phyloP scores from a whole-genome alignment of 2,113 vertebrate species.

The Columbina picui region DNA sequence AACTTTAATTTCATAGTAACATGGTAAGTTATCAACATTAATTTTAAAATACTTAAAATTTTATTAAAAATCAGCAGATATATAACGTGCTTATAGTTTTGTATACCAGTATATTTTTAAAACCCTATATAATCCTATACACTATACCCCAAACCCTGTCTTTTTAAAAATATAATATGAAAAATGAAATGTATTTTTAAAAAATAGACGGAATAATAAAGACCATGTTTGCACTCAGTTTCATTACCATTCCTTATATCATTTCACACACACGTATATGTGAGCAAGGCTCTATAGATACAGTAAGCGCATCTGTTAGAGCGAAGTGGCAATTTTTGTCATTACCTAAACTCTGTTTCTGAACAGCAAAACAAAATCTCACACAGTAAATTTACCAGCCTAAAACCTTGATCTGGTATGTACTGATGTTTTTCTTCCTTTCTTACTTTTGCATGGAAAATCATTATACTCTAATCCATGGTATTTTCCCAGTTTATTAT shows the following conservation, averaged over 20 bases:
- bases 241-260: not conserved
- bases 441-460: not conserved
- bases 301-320: rapidly evolving
- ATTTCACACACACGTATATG: not conserved
- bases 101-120: not conserved
- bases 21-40: not conserved
- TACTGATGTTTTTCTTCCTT: not conserved
- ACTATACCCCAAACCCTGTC: rapidly evolving
- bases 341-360: not conserved
- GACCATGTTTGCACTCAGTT: not conserved
- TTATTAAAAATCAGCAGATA: not conserved
- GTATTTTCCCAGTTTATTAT: not conserved
- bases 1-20: not conserved
- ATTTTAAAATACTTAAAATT: not conserved
- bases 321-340: rapidly evolving
- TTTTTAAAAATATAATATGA: not conserved
- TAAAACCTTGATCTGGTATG: not conserved
- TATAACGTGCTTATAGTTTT: not conserved
- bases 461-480: not conserved
- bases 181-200: not conserved
- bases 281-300: not conserved
- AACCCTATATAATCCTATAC: not conserved
- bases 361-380: not conserved
- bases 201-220: not conserved
- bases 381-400: not conserved